Conservation (phyloP, 2,113 vertebrate species). For the Herpetotheres cachinnans region DNA sequence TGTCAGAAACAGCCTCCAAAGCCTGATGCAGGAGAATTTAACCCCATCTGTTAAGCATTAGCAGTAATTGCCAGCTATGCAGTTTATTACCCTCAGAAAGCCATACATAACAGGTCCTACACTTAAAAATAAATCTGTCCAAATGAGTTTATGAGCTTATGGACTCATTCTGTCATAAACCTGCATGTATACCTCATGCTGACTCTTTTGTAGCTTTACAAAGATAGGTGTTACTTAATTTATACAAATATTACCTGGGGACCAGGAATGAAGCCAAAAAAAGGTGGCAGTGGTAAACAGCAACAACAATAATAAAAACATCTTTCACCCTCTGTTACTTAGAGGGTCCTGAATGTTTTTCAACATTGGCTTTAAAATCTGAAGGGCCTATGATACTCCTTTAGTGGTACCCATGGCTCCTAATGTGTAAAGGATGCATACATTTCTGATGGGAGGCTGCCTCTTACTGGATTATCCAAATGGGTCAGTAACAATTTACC, state of each 20-base stretch:
- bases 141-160: conserved; percentile 28
- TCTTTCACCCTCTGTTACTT: neutral
- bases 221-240: neutral
- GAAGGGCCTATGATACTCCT: neutral
- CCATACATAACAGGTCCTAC: neutral
- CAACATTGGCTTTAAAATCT: neutral
- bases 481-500: neutral
- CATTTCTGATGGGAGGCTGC: neutral
- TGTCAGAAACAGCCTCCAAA: neutral
- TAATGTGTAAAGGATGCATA: neutral
- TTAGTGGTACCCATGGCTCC: neutral
- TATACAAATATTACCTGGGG: neutral
- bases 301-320: accelerated
- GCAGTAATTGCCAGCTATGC: neutral
- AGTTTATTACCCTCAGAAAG: neutral
- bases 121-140: neutral
- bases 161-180: neutral
- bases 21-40: neutral
- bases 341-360: neutral
- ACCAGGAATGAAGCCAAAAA: neutral
- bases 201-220: neutral
- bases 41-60: conserved; percentile 15
- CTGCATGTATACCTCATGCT: neutral
- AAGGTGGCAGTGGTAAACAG: neutral
- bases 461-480: neutral